Percentiles rank a stretch among this genome's conserved stretches.
phyloP scores from a whole-genome alignment of 2,797 vertebrate genomes.

The Falco columbarius region DNA sequence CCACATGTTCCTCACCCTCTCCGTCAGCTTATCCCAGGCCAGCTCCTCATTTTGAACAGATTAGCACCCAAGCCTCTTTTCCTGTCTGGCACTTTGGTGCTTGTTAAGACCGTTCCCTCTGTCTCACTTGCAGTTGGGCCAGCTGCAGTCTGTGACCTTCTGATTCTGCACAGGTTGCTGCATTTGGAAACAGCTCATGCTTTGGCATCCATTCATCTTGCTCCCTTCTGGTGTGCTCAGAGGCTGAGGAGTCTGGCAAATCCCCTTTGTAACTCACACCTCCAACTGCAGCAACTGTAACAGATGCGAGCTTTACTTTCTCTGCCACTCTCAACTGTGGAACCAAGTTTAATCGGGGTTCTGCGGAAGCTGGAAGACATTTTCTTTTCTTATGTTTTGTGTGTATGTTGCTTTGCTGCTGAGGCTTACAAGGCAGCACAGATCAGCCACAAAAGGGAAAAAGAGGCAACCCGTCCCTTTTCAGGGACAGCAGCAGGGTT shows the following conservation, averaged over 20 bases:
- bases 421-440: background rate
- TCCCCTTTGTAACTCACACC: slow-evolving; percentile 26
- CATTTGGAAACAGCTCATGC: slow-evolving; percentile 29
- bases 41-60: slow-evolving; percentile 35
- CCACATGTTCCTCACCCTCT: slow-evolving; percentile 15
- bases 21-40: background rate
- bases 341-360: background rate
- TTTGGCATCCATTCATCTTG: slow-evolving; percentile 35
- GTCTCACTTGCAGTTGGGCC: slow-evolving; percentile 19
- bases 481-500: background rate
- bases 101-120: background rate
- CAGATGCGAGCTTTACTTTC: slow-evolving; percentile 48
- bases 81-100: slow-evolving; percentile 48
- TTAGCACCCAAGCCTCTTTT: slow-evolving; percentile 29
- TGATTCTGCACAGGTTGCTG: slow-evolving; percentile 57
- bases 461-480: background rate
- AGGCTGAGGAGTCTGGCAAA: slow-evolving; percentile 42
- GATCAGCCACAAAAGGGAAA: background rate
- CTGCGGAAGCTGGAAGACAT: background rate
- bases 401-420: background rate
- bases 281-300: slow-evolving; percentile 42
- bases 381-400: background rate
- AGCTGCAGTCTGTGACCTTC: slow-evolving; percentile 64
- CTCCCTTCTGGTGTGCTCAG: slow-evolving; percentile 46
- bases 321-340: background rate